A percentile compares a stretch with the other conserved stretches of the same genome.
Evolutionary conservation across 1,140 invertebrate species (phyloP).

Genomic region (Cotesia chilonis): DNA sequence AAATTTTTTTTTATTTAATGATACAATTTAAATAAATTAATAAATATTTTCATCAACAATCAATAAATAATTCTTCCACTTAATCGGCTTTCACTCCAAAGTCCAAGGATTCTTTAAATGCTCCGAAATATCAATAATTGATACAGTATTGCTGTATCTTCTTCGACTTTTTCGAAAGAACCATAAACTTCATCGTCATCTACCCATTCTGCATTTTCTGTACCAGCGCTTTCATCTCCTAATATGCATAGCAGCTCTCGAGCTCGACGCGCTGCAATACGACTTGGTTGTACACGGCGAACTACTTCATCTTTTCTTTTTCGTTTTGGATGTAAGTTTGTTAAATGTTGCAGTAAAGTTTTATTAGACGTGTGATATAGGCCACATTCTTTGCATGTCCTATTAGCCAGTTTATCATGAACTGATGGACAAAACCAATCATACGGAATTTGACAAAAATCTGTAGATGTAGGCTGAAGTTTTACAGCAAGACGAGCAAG

Average conservation of each 20-base stretch:
- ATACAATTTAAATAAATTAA: no score
- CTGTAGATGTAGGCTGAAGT: not conserved
- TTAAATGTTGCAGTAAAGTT: not conserved
- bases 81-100: no score
- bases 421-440: constrained; percentile 28
- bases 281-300: not conserved
- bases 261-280: not conserved
- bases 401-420: constrained; percentile 14
- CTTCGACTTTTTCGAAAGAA: no score
- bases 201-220: not conserved
- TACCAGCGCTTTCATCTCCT: not conserved
- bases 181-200: not conserved
- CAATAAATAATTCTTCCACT: no score
- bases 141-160: no score
- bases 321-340: not conserved
- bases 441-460: constrained; percentile 18
- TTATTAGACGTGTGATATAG: constrained; percentile 26
- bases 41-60: no score
- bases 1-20: no score
- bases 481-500: constrained; percentile 4
- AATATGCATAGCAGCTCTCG: no score
- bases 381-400: constrained; percentile 27
- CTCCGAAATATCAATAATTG: no score
- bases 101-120: no score
- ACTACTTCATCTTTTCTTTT: constrained; percentile 1